Evolutionary conservation across 2,797 vertebrate species (phyloP).

Genomic region (Prunella strophiata): DNA sequence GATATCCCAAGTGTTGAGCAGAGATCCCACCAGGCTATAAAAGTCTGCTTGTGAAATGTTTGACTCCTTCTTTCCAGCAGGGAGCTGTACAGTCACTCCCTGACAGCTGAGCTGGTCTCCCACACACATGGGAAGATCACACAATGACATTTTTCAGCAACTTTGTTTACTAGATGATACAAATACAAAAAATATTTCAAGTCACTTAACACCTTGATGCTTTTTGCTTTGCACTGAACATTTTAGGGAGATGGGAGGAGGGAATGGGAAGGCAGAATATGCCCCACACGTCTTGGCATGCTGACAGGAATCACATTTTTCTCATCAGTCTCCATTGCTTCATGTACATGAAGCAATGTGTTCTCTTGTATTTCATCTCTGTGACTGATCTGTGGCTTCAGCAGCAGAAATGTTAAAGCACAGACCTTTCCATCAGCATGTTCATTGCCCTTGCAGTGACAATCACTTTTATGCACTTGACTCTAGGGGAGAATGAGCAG

Average conservation of each 20-base stretch:
- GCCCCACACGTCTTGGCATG: not conserved
- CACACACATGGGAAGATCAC: conserved; percentile 6
- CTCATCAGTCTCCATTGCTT: not conserved
- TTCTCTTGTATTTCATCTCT: not conserved
- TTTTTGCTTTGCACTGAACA: not conserved
- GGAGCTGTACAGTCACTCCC: conserved; percentile 45
- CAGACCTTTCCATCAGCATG: not conserved
- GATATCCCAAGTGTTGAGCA: conserved; percentile 24
- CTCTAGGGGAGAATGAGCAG: not conserved
- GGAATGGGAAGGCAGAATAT: not conserved
- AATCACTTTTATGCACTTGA: not conserved
- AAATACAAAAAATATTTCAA: conserved; percentile 12
- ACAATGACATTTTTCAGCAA: conserved; percentile 34
- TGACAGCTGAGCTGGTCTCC: conserved; percentile 34
- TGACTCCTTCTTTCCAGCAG: not conserved
- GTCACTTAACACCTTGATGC: not conserved
- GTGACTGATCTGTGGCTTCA: not conserved
- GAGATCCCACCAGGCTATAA: not conserved
- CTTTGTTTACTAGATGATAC: conserved; percentile 53
- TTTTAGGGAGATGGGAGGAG: not conserved
- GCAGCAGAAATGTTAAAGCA: not conserved
- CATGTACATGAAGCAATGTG: not conserved
- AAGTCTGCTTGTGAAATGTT: conserved; percentile 16
- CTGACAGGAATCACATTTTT: not conserved
- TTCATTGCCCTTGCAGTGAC: not conserved